Conservation (phyloP, 2,113 vertebrate genomes). For the Nycticorax nycticorax region DNA sequence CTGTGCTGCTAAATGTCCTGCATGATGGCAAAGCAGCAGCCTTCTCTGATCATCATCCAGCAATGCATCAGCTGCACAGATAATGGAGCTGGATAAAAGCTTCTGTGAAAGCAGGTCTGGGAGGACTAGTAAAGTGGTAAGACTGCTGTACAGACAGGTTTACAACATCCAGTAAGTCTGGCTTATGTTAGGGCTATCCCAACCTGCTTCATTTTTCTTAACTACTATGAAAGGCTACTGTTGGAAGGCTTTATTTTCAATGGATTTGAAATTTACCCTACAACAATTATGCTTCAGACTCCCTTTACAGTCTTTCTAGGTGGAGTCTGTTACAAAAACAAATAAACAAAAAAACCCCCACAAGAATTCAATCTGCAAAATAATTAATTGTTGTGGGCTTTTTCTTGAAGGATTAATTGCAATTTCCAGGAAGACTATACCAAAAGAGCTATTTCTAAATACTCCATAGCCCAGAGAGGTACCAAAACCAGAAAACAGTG, state of each 20-base stretch:
- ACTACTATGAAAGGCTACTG: background rate
- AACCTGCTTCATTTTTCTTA: background rate
- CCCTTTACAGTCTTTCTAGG: background rate
- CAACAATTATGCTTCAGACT: background rate
- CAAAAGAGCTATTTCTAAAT: background rate
- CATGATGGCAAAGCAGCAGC: background rate
- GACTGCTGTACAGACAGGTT: background rate
- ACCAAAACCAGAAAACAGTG: background rate
- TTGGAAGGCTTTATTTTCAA: background rate
- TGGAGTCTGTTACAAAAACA: background rate
- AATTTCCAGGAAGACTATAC: background rate
- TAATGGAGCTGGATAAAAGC: background rate
- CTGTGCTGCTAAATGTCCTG: background rate
- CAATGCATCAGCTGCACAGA: background rate
- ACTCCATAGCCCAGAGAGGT: background rate
- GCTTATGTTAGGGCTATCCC: background rate
- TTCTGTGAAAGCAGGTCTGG: background rate
- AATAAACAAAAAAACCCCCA: no score
- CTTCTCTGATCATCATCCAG: background rate
- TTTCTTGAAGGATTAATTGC: background rate
- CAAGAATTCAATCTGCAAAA: background rate
- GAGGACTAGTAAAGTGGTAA: background rate
- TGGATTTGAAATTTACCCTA: background rate
- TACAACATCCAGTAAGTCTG: background rate
- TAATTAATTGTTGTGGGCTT: background rate